Base-by-base conservation (phyloP, 2,888 invertebrate species). In the Dryobotodes eremita region DNA sequence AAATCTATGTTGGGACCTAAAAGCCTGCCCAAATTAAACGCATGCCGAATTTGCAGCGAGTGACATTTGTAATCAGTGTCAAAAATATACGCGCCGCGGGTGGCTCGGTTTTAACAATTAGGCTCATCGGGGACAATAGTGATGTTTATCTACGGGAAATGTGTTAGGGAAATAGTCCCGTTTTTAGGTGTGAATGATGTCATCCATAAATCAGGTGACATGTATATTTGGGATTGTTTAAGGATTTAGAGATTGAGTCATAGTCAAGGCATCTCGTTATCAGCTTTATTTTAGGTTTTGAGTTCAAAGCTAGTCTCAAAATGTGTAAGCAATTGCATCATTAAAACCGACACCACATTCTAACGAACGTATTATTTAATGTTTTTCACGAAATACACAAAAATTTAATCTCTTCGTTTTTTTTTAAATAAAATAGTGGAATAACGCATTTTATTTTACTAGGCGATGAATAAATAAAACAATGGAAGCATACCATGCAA, bases 91-190 rank as follows among this genome's bases (percentile, higher is more conserved):
- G 48, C 55, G 10, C 31, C 31, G 72, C 23, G 62, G 59, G 57
- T 36, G 46, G 57, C 62, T 80, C 65, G 84, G 76, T 83, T 83
- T 66, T 72, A 59, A 64, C 73, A 79, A 82, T 83, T 82, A 78
- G 53, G 42, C 31, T 55, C 62, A 64, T 71, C 26, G 53, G 59
- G 64, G 55, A 70, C 65, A 46, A 59, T 72, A 79, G 69, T 71
- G 59, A 75, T 83, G 79, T 71, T 53, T 64, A 79, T 55, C 36
- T 17, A 20, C 62, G 31, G 75, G 71, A 31, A 66, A 61, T 66
- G 42, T 62, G 76, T 20, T 70, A 11, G n/a, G 20, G 31, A 48
- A 59, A 72, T 64, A 31, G 36, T 72, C 31, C 36, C 11, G 53
- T 36, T 82, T 76, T 76, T 61, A 61, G 59, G 36, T 65, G 26